These are phyloP conservation scores for Ferrisia virgata DNA, from an alignment of 2,888 invertebrate genomes.

Conservation along the genomic window DNA sequence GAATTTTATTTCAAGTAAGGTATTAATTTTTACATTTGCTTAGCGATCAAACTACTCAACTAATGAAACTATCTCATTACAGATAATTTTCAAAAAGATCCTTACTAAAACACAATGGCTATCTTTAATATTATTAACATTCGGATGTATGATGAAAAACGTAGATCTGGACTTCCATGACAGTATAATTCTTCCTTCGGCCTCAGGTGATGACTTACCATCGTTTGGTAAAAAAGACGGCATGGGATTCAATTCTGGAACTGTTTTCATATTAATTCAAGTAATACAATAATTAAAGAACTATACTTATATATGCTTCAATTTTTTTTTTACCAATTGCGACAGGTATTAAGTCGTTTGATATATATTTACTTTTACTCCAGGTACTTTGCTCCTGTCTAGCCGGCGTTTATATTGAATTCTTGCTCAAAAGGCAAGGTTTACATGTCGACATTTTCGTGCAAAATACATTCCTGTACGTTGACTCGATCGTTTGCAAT, in stretches of 20 bases:
- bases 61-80: constrained; percentile 51
- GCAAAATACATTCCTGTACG: constrained; percentile 93
- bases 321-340: background rate
- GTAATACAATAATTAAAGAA: background rate
- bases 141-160: constrained; percentile 90
- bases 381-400: constrained; percentile 72
- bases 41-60: background rate
- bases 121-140: constrained; percentile 77
- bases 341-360: background rate
- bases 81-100: constrained; percentile 82
- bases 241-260: constrained; percentile 43
- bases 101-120: constrained; percentile 82
- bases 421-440: constrained; percentile 72
- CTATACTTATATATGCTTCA: too few relatives aligned
- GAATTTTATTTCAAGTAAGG: constrained; percentile 82
- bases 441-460: constrained; percentile 82
- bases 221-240: constrained; percentile 4
- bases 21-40: background rate
- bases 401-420: constrained; percentile 95
- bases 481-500: constrained; percentile 91
- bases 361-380: background rate
- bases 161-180: constrained; percentile 49
- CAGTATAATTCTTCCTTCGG: background rate
- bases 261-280: constrained; percentile 21
- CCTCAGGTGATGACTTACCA: background rate